phyloP scores from a whole-genome alignment of 2,113 vertebrate genomes.

The Sapayoa aenigma region DNA sequence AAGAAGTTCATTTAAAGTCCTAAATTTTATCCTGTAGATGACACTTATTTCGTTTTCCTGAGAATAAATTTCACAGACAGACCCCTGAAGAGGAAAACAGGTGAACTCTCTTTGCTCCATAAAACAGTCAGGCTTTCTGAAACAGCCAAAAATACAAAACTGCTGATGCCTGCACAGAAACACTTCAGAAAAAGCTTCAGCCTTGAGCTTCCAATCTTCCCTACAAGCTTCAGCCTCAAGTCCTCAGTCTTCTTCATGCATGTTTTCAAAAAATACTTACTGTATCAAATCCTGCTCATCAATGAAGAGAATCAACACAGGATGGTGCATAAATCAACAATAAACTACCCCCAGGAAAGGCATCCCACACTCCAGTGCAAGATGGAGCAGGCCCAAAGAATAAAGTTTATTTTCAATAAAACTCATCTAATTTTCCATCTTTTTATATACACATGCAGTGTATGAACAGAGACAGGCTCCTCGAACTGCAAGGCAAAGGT shows the following conservation, averaged over 20 bases:
- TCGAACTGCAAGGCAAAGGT: background rate
- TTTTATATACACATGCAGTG: accelerated
- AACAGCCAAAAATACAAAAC: background rate
- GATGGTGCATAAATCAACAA: background rate
- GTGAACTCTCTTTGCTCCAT: background rate
- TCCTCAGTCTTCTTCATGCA: background rate
- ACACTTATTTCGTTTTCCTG: background rate
- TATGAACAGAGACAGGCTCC: background rate
- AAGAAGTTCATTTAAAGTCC: slow-evolving; percentile 3
- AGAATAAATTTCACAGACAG: background rate
- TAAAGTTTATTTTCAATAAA: background rate
- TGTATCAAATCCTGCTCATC: background rate
- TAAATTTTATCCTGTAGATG: slow-evolving; percentile 3
- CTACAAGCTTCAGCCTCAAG: background rate
- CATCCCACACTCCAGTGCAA: background rate
- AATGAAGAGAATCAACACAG: background rate
- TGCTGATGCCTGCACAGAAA: background rate
- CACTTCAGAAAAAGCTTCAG: background rate
- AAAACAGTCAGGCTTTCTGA: background rate
- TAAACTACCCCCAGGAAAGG: background rate
- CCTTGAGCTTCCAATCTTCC: background rate
- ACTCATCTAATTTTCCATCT: background rate
- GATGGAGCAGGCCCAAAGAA: background rate
- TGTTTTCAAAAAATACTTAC: background rate
- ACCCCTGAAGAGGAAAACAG: slow-evolving; percentile 9